These are phyloP conservation scores for Typhlomys cinereus DNA, from an alignment of 2,113 vertebrate species.

Conservation along the genomic window DNA sequence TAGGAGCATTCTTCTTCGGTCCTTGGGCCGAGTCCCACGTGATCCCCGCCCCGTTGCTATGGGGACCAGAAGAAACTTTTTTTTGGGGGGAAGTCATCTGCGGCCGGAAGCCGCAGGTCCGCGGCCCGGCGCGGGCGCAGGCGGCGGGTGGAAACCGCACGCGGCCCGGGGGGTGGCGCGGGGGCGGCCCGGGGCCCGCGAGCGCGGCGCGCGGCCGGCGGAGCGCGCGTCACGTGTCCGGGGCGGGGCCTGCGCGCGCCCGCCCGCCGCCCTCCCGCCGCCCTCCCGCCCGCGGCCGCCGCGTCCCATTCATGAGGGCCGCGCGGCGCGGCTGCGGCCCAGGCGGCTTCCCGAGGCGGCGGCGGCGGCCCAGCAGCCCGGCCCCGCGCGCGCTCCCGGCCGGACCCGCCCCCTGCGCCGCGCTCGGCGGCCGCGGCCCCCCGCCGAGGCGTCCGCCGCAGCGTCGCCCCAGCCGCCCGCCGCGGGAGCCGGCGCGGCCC, in stretches of 20 bases:
- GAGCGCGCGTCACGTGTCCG: constrained; percentile 34
- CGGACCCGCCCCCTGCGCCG: too few relatives aligned
- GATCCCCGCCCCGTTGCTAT: background rate
- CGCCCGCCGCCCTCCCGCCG: background rate
- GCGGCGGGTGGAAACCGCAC: background rate
- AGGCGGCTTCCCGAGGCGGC: constrained; percentile 58
- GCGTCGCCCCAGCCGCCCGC: background rate
- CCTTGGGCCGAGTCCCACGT: background rate
- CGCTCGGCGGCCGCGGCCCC: background rate
- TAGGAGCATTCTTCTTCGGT: too few relatives aligned
- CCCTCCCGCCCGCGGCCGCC: constrained; percentile 46
- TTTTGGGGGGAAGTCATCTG: background rate
- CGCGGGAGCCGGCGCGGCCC: background rate
- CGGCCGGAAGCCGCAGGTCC: fast-evolving
- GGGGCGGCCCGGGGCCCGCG: fast-evolving
- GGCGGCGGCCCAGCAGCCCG: background rate
- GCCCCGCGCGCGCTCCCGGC: background rate
- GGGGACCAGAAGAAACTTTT: constrained; percentile 32
- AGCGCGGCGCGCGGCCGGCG: background rate
- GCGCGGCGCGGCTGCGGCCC: constrained; percentile 63
- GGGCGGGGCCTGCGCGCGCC: constrained; percentile 25
- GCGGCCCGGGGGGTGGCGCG: background rate
- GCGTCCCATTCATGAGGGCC: constrained; percentile 74
- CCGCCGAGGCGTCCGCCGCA: too few relatives aligned
- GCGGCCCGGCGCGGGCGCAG: fast-evolving